Base-by-base conservation (phyloP, 2,888 invertebrate genomes). In the Molanna angustata region DNA sequence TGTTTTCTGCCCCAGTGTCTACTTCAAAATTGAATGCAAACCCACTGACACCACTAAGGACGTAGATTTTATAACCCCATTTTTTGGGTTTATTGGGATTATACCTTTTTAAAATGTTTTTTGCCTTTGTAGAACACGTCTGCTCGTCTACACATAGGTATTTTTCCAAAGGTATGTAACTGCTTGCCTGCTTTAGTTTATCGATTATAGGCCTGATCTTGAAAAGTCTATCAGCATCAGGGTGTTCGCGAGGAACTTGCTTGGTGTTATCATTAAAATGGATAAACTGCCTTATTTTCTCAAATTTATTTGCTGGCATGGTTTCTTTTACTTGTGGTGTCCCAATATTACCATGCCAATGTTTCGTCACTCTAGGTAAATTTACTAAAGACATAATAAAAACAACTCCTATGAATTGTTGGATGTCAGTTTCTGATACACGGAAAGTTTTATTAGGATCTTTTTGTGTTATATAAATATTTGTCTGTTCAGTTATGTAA, bases 51-150 rank as follows among this genome's bases (percentile, higher is more conserved):
- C 63, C 60, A 61, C 64, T 58, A 21, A 66, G 52, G 4, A 67
- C 64, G 52, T 56, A 64, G 3, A 64, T 47, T 52, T 64, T 65
- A 43, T 61, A 66, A 6, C 65, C 65, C 63, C 63, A 65, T 61
- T 67, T 68, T 47, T 66, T 62, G 3, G 66, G 65, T 48, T 67
- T 67, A 18, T 62, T 57, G n/a, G 65, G 63, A 22, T 63, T 62
- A 49, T 67, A 69, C 51, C 62, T 60, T 52, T 66, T 65, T 53
- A 66, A 49, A 19, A 33, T 59, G 52, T 61, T 59, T 39, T 57
- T 41, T 17, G 61, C 61, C 59, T 64, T 63, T 4, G 63, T 63
- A 39, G 62, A 62, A 40, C 61, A 63, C 33, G 64, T 64, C 43
- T 64, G 62, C 51, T 66, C 62, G 46, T 67, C 64, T 2, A 64